These are phyloP conservation scores for Heteractis magnifica DNA, from an alignment of 92 coral and sea anemone genomes.

Conservation along the genomic window DNA sequence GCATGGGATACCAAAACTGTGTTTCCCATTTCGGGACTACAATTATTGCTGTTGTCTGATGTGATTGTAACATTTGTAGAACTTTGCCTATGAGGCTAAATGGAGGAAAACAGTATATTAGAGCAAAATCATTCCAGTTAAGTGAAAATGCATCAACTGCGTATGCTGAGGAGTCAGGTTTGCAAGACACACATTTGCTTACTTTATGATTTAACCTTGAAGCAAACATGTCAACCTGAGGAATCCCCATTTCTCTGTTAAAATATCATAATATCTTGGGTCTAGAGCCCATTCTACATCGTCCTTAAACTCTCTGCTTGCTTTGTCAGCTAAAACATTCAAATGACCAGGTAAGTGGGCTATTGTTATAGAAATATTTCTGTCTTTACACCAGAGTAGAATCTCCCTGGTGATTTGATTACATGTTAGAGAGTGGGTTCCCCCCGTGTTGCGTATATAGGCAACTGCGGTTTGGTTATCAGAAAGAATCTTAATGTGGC, in stretches of 20 bases:
- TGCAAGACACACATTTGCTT: constrained; percentile 23
- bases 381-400: constrained; percentile 26
- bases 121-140: constrained; percentile 31
- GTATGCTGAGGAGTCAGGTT: constrained; percentile 44
- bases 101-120: constrained; percentile 52
- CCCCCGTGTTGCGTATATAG: constrained; percentile 4
- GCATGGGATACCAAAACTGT: constrained; percentile 40
- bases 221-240: too few species aligned
- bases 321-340: constrained; percentile 35
- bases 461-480: constrained; percentile 15
- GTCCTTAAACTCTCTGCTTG: constrained; percentile 40
- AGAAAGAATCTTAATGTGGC: constrained; percentile 32
- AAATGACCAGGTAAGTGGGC: constrained; percentile 39
- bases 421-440: constrained; percentile 25
- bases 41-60: constrained; percentile 40
- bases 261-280: not conserved
- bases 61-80: constrained; percentile 44
- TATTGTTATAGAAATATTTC: not conserved
- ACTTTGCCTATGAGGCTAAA: constrained; percentile 33
- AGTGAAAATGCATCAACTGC: constrained; percentile 48
- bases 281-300: constrained; percentile 34
- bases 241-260: too few species aligned
- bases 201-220: not conserved
- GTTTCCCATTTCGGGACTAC: constrained; percentile 49
- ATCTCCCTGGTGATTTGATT: constrained; percentile 30